Base-by-base conservation (phyloP, 2,797 vertebrate species). In the Miichthys miiuy region DNA sequence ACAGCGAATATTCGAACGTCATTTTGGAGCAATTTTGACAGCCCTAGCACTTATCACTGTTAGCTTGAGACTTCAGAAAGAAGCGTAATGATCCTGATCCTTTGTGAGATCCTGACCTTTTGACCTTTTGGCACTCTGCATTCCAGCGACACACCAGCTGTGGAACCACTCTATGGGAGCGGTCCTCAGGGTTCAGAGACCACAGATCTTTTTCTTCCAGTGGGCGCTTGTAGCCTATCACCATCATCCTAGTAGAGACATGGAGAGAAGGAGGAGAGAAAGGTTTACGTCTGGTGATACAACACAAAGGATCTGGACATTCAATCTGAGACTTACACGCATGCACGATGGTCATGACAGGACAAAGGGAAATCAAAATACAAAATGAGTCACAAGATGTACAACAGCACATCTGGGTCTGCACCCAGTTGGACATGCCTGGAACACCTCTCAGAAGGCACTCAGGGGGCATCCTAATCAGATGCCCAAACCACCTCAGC, bases 131-230 rank as follows among this genome's bases (percentile, higher is more conserved):
- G 83, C 95, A 97, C 62, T 99, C 96, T 38, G 93, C 91, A 73
- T 95, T 94, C 98, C 98, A 99, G 81, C 96, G 92, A 47, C 74
- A 91, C 17, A 96, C 94, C 85, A 99, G 86, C 76, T 92, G 89
- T 0, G 97, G 97, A 11, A 99, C 97, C 6, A 99, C 85, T 68
- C 79, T 89, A 13, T 95, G 93, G 0, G 98, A 99, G 2, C 63
- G 91, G 87, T 99, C 97, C 1, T 97, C 96, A 14, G 91, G 80
- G 79, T 99, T 98, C 70, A 99, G 85, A 1, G 97, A 97, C 98
- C 98, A 99, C 64, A 99, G 92, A 90, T 99, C 97, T 10, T 95
- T 95, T 72, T 96, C 94, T 84, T 97, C 96, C 82, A 99, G 88
- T 0, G 98, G 98, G 1, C 80, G 95, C 76, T 92, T 96, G 88